A percentile compares a stretch with the other conserved stretches of the same genome.
phyloP scores from a whole-genome alignment of 2,113 vertebrate genomes.

The Oceanites oceanicus region DNA sequence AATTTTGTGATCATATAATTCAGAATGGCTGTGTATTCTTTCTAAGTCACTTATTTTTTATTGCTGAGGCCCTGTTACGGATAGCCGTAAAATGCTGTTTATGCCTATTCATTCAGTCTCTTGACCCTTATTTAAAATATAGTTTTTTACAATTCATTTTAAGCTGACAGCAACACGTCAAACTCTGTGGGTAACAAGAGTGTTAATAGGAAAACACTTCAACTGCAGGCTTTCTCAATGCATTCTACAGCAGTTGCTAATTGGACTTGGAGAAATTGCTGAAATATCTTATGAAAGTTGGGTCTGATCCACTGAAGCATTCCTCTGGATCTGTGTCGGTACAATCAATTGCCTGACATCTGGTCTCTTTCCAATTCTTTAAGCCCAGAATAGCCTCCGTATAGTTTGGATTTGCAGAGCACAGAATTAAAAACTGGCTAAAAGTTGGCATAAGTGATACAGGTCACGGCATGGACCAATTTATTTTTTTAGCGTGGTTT shows the following conservation, averaged over 20 bases:
- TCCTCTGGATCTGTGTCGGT: background rate
- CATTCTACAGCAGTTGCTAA: background rate
- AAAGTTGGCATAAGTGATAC: background rate
- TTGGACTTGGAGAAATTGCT: constrained; percentile 8
- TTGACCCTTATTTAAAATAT: constrained; percentile 14
- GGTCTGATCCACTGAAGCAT: background rate
- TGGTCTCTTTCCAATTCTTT: background rate
- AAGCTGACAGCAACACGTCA: background rate
- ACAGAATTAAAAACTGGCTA: background rate
- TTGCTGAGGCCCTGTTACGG: background rate
- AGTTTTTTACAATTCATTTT: background rate
- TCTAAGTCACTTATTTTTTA: background rate
- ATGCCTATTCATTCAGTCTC: background rate
- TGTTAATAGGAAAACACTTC: background rate
- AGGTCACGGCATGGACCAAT: background rate
- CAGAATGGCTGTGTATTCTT: background rate
- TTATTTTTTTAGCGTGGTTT: background rate
- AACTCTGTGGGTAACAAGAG: background rate
- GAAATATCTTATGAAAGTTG: background rate
- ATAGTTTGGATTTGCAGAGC: background rate
- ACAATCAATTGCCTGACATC: background rate
- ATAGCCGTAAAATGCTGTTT: background rate
- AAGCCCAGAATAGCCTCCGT: background rate
- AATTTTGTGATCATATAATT: background rate
- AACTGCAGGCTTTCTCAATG: background rate